A percentile compares a stretch with the other conserved stretches of the same genome.
Evolutionary conservation across 2,113 vertebrate species (phyloP).

Genomic region (Rhinogobius similis): DNA sequence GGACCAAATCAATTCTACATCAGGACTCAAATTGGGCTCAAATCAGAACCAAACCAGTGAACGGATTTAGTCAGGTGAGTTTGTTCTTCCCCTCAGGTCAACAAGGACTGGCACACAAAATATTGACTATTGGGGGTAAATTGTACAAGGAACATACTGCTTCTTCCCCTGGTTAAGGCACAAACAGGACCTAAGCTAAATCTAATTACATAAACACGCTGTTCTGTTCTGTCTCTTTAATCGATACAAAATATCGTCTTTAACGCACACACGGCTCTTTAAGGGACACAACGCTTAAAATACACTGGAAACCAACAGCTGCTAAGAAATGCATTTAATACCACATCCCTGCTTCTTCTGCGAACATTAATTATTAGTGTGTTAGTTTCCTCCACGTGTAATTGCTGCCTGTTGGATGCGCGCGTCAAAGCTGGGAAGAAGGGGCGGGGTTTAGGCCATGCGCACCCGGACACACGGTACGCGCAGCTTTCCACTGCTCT

Average conservation of each 20-base stretch:
- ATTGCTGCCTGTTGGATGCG: conserved; percentile 10
- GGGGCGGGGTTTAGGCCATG: conserved; percentile 43
- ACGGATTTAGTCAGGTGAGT: neutral
- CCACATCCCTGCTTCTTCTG: neutral
- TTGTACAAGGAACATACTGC: neutral
- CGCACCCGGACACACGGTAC: conserved; percentile 32
- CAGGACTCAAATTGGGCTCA: no score
- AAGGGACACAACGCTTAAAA: no score
- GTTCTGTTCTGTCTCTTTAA: neutral
- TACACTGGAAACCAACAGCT: neutral
- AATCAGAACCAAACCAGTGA: no score
- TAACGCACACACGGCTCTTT: neutral
- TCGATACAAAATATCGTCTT: conserved; percentile 12
- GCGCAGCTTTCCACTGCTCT: conserved; percentile 37
- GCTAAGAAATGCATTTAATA: neutral
- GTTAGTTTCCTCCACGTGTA: neutral
- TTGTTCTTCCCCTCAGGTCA: neutral
- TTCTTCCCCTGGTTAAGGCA: neutral
- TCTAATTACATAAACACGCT: neutral
- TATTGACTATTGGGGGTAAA: neutral
- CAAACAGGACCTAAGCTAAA: neutral
- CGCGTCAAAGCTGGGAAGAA: conserved; percentile 26
- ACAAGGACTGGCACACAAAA: neutral
- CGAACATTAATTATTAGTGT: neutral
- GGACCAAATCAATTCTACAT: no score